Percentiles rank a stretch among this genome's conserved stretches.
These are phyloP conservation scores for Lepidocolaptes lacrymiger DNA, from an alignment of 2,797 vertebrate species.

Conservation along the genomic window DNA sequence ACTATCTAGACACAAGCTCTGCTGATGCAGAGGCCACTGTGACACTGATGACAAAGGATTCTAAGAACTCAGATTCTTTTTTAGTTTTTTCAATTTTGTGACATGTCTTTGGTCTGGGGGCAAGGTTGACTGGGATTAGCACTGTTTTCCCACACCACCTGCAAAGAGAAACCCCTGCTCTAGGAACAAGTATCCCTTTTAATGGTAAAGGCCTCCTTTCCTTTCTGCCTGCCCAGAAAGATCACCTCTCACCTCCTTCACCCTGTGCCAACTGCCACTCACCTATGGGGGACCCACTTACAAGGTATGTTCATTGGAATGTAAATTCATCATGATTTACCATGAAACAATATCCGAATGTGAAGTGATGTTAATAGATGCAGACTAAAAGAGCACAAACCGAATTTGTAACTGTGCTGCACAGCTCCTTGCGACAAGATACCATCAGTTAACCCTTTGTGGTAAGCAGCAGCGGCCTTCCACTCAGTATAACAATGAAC, in stretches of 20 bases:
- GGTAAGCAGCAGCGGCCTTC: not conserved
- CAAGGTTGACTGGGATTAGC: not conserved
- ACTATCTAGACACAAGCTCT: not conserved
- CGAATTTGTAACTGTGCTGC: not conserved
- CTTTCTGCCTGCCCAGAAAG: not conserved
- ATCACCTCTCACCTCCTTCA: not conserved
- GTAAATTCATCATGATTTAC: not conserved
- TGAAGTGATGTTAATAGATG: not conserved
- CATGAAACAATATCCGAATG: constrained; percentile 15
- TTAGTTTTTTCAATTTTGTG: not conserved
- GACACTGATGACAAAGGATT: not conserved
- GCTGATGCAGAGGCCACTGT: not conserved
- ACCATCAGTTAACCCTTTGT: not conserved
- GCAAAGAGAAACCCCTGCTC: not conserved
- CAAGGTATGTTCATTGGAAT: constrained; percentile 5
- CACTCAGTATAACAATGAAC: not conserved
- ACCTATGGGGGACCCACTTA: not conserved
- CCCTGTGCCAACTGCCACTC: not conserved
- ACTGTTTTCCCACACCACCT: not conserved
- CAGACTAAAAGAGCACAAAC: constrained; percentile 3
- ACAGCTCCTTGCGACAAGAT: not conserved
- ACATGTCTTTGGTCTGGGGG: not conserved
- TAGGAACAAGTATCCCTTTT: not conserved
- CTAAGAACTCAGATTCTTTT: not conserved
- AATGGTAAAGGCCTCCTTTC: constrained; percentile 2